Evolutionary conservation across 1,140 invertebrate genomes (phyloP), one percentile per base, ranked within the genome.

Genomic region (Leguminivora glycinivorella): DNA sequence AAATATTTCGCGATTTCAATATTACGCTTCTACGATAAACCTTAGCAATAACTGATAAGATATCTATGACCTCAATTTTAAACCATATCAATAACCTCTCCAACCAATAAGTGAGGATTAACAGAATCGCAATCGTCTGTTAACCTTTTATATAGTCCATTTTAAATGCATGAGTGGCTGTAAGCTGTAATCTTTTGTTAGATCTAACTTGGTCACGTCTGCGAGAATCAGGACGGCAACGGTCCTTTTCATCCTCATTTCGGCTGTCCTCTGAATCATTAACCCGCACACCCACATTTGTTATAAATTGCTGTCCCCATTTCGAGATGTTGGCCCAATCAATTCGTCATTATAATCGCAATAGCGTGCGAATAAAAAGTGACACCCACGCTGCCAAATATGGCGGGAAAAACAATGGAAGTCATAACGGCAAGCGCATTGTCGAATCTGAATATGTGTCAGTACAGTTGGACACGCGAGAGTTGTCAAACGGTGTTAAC

Each of bases 341-440:
- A 84, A 87, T 87, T 78, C 82, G 82, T 89, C 85, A 87, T 87
- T 83, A 89, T 79, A 82, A 85, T 80, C 75, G 80, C 78, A 76
- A 75, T 75, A 72, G 75, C 76, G 81, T 80, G 75, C 76, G 76
- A 83, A 82, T 77, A 83, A 84, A 83, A 85, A 81, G 71, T 74
- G 69, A 79, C 83, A 76, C 87, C 82, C 81, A 85, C 84, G 76
- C 75, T 70, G 68, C 76, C 82, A 78, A 84, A 84, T 81, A 81
- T 72, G 81, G 84, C 77, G 81, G 71, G 78, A 79, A 83, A 82
- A 83, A 79, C 85, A 89, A 88, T 89, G 83, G 82, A 69, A 69
- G 70, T 73, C 79, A 71, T 87, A 87, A 88, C 84, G 83, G 83
- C 70, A 56, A 72, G 82, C 67, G 70, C 75, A 78, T 81, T 83